Evolutionary conservation across 2,888 invertebrate species (phyloP).

Genomic region (Reticulitermes lucifugus): DNA sequence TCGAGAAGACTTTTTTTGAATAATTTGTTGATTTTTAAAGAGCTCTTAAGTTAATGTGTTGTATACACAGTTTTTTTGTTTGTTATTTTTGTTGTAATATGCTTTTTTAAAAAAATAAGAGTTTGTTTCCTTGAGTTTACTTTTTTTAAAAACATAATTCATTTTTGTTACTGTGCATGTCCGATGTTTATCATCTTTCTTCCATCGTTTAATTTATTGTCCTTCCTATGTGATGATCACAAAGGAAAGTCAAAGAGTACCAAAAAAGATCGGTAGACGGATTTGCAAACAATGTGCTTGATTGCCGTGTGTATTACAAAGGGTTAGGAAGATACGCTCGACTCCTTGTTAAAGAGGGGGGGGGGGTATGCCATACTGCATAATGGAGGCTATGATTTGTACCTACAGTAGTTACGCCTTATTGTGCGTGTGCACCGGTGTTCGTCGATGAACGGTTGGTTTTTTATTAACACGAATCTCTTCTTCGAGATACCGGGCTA

Average conservation of each 20-base stretch:
- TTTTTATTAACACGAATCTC: no score
- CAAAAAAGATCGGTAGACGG: background rate
- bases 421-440: background rate
- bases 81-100: conserved; percentile 78
- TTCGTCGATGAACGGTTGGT: background rate
- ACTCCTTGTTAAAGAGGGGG: no score
- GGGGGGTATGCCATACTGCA: background rate
- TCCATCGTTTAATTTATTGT: conserved; percentile 17
- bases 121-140: conserved; percentile 77
- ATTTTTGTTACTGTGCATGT: conserved; percentile 15
- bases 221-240: conserved; percentile 34
- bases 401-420: background rate
- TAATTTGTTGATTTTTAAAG: conserved; percentile 52
- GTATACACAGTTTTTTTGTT: conserved; percentile 77
- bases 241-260: conserved; percentile 48
- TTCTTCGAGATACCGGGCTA: background rate
- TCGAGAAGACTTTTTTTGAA: conserved; percentile 38
- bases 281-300: background rate
- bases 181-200: conserved; percentile 49
- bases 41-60: conserved; percentile 76
- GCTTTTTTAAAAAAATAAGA: conserved; percentile 76
- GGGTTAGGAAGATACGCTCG: conserved; percentile 47
- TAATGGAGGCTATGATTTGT: background rate
- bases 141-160: conserved; percentile 55
- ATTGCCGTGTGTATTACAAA: background rate